phyloP scores from a whole-genome alignment of 2,797 vertebrate genomes.

The Myotis planiceps region DNA sequence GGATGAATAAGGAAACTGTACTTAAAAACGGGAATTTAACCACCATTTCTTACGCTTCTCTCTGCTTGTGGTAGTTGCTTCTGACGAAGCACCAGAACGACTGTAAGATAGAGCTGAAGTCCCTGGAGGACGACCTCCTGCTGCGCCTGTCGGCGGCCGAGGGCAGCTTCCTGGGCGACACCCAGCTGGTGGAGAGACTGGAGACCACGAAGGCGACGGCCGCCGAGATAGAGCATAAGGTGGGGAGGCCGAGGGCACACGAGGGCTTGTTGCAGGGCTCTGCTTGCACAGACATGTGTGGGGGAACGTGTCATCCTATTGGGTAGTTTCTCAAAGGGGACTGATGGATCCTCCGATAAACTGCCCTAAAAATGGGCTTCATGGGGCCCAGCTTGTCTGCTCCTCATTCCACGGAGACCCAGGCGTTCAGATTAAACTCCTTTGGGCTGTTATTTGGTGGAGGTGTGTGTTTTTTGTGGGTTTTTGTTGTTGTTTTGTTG shows the following conservation, averaged over 20 bases:
- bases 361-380: neutral
- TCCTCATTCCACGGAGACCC: neutral
- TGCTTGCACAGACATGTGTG: no score
- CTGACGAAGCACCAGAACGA: conserved; percentile 91
- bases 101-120: conserved; percentile 91
- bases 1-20: neutral
- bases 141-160: conserved; percentile 89
- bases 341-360: neutral
- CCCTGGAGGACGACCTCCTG: conserved; percentile 89
- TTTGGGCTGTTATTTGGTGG: neutral
- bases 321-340: neutral
- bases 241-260: conserved; percentile 21
- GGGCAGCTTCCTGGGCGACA: conserved; percentile 89
- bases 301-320: accelerated
- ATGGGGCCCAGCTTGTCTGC: neutral
- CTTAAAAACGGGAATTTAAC: neutral
- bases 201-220: conserved; percentile 89
- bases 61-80: conserved; percentile 80
- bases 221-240: conserved; percentile 89
- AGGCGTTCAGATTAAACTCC: neutral
- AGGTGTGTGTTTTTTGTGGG: no score
- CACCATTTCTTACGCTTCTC: neutral
- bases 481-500: no score
- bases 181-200: conserved; percentile 90
- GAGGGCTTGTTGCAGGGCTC: accelerated